Conservation (phyloP, 1,140 invertebrate genomes). For the Chrysomallon squamiferum region DNA sequence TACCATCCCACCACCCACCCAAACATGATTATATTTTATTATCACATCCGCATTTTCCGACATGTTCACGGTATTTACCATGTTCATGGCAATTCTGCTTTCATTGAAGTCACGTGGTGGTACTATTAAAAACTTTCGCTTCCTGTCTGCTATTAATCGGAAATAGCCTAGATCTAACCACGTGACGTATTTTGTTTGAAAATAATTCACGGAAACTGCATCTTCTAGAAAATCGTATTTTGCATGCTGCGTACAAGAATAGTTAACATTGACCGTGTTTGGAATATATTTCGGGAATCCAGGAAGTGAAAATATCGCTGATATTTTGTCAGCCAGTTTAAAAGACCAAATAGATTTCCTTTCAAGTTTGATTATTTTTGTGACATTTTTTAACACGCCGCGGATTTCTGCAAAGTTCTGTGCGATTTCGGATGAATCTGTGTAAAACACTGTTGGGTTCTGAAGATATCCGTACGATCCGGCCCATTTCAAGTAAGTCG, state of each 20-base stretch:
- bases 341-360: constrained; percentile 34
- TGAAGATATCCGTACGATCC: constrained; percentile 21
- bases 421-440: constrained; percentile 27
- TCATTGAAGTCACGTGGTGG: constrained; percentile 31
- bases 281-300: constrained; percentile 33
- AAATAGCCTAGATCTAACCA: constrained; percentile 50
- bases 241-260: constrained; percentile 35
- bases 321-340: constrained; percentile 22
- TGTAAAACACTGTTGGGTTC: constrained; percentile 37
- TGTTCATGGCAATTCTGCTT: constrained; percentile 22
- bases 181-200: constrained; percentile 31
- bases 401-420: constrained; percentile 19
- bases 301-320: constrained; percentile 23
- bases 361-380: constrained; percentile 23
- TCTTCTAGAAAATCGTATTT: constrained; percentile 35
- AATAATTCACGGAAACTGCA: constrained; percentile 22
- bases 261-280: constrained; percentile 35
- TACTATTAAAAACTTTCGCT: constrained; percentile 20
- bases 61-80: constrained; percentile 16
- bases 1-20: constrained; percentile 31
- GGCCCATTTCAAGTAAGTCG: constrained; percentile 27
- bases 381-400: constrained; percentile 18
- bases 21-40: constrained; percentile 25
- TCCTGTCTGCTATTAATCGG: constrained; percentile 9
- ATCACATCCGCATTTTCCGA: constrained; percentile 14